Evolutionary conservation across 2,113 vertebrate genomes (phyloP).

Genomic region (Oreotrochilus melanogaster): DNA sequence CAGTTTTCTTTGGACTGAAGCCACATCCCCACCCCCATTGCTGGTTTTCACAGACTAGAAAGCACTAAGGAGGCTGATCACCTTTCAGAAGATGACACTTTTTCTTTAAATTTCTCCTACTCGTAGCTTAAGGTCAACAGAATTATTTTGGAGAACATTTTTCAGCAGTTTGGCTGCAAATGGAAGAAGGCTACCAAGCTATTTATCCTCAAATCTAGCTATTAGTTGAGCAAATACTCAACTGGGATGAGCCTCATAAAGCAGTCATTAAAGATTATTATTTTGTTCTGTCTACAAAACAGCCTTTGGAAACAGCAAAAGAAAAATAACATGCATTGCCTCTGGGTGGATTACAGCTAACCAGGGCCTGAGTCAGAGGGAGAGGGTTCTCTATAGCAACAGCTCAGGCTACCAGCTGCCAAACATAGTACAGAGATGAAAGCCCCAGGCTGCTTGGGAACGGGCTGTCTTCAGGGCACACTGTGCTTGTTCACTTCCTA

Average conservation of each 20-base stretch:
- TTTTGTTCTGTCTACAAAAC: background rate
- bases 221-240: background rate
- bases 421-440: background rate
- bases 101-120: background rate
- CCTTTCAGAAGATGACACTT: background rate
- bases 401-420: background rate
- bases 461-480: background rate
- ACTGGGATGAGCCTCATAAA: background rate
- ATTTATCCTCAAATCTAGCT: background rate
- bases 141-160: background rate
- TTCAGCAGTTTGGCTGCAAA: background rate
- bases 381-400: background rate
- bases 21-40: background rate
- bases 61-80: background rate
- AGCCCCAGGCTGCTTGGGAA: conserved; percentile 1
- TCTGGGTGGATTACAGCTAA: conserved; percentile 17
- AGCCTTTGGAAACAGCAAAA: background rate
- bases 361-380: background rate
- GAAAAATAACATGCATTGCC: background rate
- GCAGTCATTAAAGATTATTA: background rate
- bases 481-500: rapidly evolving
- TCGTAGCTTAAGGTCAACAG: background rate
- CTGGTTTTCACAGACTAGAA: background rate
- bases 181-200: background rate
- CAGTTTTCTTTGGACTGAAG: background rate